Base-by-base conservation (phyloP, 2,888 invertebrate genomes). In the Lithodes maja region DNA sequence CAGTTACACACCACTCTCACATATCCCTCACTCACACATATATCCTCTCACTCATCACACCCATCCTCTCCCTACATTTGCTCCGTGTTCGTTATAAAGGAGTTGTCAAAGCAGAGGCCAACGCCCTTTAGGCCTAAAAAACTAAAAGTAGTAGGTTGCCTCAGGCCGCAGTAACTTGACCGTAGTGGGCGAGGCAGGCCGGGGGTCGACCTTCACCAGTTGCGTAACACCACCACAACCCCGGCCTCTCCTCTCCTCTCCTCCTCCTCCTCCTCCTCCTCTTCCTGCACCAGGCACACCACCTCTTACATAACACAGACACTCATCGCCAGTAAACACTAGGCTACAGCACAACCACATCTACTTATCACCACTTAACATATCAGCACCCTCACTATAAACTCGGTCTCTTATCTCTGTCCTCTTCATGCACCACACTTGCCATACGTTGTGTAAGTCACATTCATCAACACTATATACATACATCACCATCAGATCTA, bases 41-140 rank as follows among this genome's bases (percentile, higher is more conserved):
- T 33, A n/a, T 3, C 9, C 79, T 17, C 12, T 17, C n/a, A 74
- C 74, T 15, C 78, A 78, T 2, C 33, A 78, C 50, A 78, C 49
- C 61, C 61, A 82, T 33, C 53, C 50, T 17, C 55, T 61, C 7
- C n/a, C 33, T 55, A 52, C 12, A 61, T 61, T 12, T 53, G 52
- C 12, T 74, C 75, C 74, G 2, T 33, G 83, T 83, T 83, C 74
- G 2, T 53, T 83, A 33, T 54, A 74, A 3, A 53, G 53, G 54
- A 55, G 83, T 74, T 74, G 7, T 50, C 52, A 83, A 74, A 83
- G 83, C 83, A 83, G 74, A 83, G 75, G 17, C 71, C 50, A 54
- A 54, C 83, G 74, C 52, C 33, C 83, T 33, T 75, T 83, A 83
- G 75, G 83, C 83, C 75, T 83, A 83, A 83, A 74, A 79, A 61